Evolutionary conservation across 2,113 vertebrate species (phyloP).

Genomic region (Hippopotamus amphibius): DNA sequence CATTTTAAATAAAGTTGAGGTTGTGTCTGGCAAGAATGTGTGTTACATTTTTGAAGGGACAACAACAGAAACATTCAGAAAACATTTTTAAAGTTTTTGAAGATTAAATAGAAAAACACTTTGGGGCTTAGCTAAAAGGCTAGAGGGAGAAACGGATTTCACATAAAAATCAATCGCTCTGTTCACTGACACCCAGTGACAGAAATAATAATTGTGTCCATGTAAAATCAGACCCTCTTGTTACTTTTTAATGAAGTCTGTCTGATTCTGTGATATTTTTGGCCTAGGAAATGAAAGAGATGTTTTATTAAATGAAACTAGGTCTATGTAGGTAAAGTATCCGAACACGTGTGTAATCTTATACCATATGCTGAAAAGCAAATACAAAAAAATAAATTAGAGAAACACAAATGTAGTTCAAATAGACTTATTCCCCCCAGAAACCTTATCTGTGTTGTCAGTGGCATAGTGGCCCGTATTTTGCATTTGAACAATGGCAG

Average conservation of each 20-base stretch:
- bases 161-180: constrained; percentile 76
- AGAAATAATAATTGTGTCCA: constrained; percentile 84
- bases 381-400: not conserved
- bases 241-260: constrained; percentile 86
- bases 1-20: not conserved
- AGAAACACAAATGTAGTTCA: not conserved
- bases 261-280: constrained; percentile 84
- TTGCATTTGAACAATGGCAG: constrained; percentile 31
- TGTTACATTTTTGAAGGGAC: not conserved
- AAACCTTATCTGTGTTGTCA: not conserved
- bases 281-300: constrained; percentile 83
- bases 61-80: not conserved
- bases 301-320: constrained; percentile 84
- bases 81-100: constrained; percentile 62
- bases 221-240: constrained; percentile 82
- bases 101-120: constrained; percentile 62
- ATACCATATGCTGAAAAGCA: constrained; percentile 4
- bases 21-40: constrained; percentile 4
- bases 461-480: not conserved
- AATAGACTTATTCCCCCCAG: not conserved
- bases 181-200: constrained; percentile 80
- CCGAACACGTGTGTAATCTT: constrained; percentile 13
- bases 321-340: constrained; percentile 70
- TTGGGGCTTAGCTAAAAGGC: constrained; percentile 59
- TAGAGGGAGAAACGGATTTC: constrained; percentile 69